phyloP scores from a whole-genome alignment of 2,113 vertebrate genomes.

The Phaethon lepturus region DNA sequence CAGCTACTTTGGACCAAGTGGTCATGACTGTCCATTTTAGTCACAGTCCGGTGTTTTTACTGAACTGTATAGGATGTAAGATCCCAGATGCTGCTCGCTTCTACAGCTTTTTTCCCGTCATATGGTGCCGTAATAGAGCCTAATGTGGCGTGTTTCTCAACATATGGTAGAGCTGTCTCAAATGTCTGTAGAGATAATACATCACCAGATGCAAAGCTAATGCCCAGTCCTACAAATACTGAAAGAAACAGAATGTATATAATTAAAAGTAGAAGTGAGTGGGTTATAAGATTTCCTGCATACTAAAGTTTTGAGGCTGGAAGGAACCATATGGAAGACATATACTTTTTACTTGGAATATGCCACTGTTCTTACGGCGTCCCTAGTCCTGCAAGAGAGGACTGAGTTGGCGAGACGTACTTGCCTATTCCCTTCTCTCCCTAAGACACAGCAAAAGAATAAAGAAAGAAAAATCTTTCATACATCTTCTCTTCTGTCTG shows the following conservation, averaged over 20 bases:
- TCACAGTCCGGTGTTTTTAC: not conserved
- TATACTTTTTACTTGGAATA: not conserved
- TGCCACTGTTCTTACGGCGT: not conserved
- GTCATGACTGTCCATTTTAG: not conserved
- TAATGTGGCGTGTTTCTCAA: not conserved
- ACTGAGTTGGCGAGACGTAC: not conserved
- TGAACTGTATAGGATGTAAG: not conserved
- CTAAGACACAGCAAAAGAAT: not conserved
- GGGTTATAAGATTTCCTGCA: not conserved
- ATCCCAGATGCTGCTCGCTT: not conserved
- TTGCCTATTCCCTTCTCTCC: not conserved
- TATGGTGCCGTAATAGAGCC: not conserved
- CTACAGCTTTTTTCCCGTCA: accelerated
- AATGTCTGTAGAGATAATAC: not conserved
- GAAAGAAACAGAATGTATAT: not conserved
- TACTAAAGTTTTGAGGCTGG: not conserved
- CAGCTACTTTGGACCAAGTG: not conserved
- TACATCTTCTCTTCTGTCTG: not conserved
- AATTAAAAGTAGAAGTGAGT: not conserved
- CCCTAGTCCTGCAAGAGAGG: not conserved
- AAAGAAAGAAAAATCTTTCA: not conserved
- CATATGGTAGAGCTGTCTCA: not conserved
- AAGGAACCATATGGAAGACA: not conserved
- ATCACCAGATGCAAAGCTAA: not conserved
- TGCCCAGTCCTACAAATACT: not conserved